These are phyloP conservation scores for Siderastrea radians DNA, from an alignment of 92 coral and sea anemone genomes.

Conservation along the genomic window DNA sequence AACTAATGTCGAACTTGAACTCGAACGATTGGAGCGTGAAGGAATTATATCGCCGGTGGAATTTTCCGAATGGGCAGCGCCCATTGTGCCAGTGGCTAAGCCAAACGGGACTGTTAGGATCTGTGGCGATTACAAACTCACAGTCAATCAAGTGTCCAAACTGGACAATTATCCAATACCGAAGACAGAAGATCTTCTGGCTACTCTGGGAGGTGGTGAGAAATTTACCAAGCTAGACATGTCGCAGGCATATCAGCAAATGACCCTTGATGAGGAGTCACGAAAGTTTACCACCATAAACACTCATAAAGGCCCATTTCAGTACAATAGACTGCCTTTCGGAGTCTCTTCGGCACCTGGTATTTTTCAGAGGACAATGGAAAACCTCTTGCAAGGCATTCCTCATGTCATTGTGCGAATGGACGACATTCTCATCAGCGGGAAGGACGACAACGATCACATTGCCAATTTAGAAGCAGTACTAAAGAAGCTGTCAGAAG, in stretches of 20 bases:
- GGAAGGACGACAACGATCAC: constrained; percentile 52
- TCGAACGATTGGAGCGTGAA: constrained; percentile 22
- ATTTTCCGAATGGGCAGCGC: constrained; percentile 67
- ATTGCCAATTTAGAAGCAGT: constrained; percentile 56
- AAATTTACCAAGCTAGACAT: constrained; percentile 69
- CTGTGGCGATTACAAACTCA: constrained; percentile 73
- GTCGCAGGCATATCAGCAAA: constrained; percentile 71
- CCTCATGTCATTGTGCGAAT: constrained; percentile 57
- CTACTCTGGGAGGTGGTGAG: constrained; percentile 61
- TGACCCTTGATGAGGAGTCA: constrained; percentile 50
- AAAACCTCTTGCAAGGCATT: constrained; percentile 70
- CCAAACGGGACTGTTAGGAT: constrained; percentile 28
- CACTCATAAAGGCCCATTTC: constrained; percentile 59
- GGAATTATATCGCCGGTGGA: constrained; percentile 58
- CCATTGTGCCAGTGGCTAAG: constrained; percentile 61
- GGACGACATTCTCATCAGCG: constrained; percentile 62
- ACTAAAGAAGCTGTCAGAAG: constrained; percentile 41
- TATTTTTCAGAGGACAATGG: constrained; percentile 66
- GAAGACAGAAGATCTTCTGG: constrained; percentile 59
- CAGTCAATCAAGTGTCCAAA: constrained; percentile 68
- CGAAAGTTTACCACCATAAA: constrained; percentile 64
- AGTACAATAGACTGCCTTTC: constrained; percentile 53
- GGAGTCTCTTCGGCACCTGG: constrained; percentile 47
- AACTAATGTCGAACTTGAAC: constrained; percentile 36
- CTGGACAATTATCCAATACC: constrained; percentile 78